These are phyloP conservation scores for Choristoneura rosaceana DNA, from an alignment of 2,888 invertebrate genomes.

Conservation along the genomic window DNA sequence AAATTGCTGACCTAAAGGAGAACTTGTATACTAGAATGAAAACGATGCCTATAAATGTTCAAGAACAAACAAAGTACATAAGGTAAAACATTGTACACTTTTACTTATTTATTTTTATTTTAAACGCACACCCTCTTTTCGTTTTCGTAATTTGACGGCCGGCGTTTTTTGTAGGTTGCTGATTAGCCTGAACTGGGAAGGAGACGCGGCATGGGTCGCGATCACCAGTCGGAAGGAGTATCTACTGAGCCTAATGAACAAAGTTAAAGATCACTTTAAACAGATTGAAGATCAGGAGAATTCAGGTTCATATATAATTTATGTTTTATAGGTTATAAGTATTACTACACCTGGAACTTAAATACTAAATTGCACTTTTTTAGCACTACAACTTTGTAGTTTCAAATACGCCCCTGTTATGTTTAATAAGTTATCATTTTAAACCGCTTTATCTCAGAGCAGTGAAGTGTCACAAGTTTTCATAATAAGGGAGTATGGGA, in stretches of 20 bases:
- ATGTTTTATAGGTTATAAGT: too few species aligned
- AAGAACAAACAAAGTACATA: conserved; percentile 97
- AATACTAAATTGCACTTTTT: too few species aligned
- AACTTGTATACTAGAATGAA: conserved; percentile 93
- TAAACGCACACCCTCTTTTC: background rate
- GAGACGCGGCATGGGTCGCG: conserved; percentile 99
- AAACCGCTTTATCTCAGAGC: too few species aligned
- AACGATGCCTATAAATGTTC: conserved; percentile 95
- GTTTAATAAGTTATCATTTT: too few species aligned
- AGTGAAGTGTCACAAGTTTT: too few species aligned
- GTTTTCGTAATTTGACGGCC: background rate
- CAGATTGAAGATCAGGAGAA: conserved; percentile 77
- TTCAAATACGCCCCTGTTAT: too few species aligned
- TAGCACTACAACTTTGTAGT: too few species aligned
- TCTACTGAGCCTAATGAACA: conserved; percentile 88
- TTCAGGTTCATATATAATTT: conserved; percentile 49
- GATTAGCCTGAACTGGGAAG: conserved; percentile 83
- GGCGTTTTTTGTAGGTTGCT: conserved; percentile 59
- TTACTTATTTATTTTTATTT: background rate
- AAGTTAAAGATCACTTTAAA: conserved; percentile 88
- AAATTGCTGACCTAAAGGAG: conserved; percentile 92
- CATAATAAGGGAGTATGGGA: too few species aligned
- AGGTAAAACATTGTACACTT: conserved; percentile 87
- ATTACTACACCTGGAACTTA: too few species aligned
- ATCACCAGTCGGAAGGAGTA: conserved; percentile 94